Percentiles rank a stretch among this genome's conserved stretches.
Conservation (phyloP, 2,888 invertebrate genomes). For the Hirtodrosophila cameraria region DNA sequence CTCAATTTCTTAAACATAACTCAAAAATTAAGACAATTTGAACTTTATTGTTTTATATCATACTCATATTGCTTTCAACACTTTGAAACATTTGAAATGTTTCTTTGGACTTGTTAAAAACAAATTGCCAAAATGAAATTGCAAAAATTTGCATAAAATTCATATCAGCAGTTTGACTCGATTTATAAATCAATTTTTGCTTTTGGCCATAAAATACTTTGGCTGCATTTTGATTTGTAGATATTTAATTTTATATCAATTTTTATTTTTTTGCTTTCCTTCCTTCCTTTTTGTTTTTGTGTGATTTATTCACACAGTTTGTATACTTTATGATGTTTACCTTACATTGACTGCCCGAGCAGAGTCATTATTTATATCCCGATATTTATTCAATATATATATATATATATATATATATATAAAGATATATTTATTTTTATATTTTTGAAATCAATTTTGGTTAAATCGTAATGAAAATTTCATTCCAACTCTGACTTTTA, state of each 20-base stretch:
- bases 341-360: constrained; percentile 43
- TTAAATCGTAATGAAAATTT: constrained; percentile 7
- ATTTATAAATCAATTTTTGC: constrained; percentile 67
- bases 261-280: constrained; percentile 24
- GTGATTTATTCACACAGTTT: constrained; percentile 46
- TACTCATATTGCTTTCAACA: constrained; percentile 17
- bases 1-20: too few relatives aligned
- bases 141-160: constrained; percentile 48
- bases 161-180: constrained; percentile 23
- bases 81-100: constrained; percentile 20
- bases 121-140: background rate
- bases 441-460: constrained; percentile 21
- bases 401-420: constrained; percentile 23
- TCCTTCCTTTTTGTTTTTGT: constrained; percentile 6
- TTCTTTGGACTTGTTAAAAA: constrained; percentile 5
- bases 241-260: constrained; percentile 51
- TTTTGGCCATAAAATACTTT: constrained; percentile 40
- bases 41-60: too few relatives aligned
- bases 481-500: constrained; percentile 16
- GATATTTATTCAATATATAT: constrained; percentile 12
- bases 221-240: constrained; percentile 43
- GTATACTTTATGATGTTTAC: constrained; percentile 50
- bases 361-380: constrained; percentile 36
- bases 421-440: constrained; percentile 6
- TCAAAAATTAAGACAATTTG: too few relatives aligned